phyloP scores from a whole-genome alignment of 23 tunicate genomes.

The Diplosoma virens region DNA sequence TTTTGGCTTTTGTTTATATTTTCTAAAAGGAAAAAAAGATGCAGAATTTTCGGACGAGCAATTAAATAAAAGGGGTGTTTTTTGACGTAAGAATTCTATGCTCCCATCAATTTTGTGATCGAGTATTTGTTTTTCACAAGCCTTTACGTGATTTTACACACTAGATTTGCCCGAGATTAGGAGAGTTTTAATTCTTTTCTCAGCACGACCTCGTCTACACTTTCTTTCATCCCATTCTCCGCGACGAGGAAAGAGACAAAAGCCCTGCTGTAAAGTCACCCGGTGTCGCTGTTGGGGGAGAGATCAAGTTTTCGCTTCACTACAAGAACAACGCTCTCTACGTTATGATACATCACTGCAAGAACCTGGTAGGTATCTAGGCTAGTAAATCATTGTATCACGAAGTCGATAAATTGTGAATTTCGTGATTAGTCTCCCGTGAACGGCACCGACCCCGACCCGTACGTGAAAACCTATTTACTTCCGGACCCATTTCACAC shows the following conservation, averaged over 20 bases:
- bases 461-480: constrained; percentile 93
- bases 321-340: constrained; percentile 89
- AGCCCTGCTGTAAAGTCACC: constrained; percentile 17
- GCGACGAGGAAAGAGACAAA: constrained; percentile 70
- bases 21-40: no score
- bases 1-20: no score
- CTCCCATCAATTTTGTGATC: no score
- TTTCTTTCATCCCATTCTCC: constrained; percentile 83
- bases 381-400: no score
- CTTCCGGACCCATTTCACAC: constrained; percentile 63
- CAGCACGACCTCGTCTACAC: constrained; percentile 94
- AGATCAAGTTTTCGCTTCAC: constrained; percentile 80
- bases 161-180: no score
- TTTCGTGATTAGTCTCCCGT: constrained; percentile 56
- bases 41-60: no score
- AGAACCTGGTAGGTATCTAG: constrained; percentile 62
- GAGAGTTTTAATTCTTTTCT: no score
- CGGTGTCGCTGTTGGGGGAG: constrained; percentile 50
- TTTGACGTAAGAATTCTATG: no score
- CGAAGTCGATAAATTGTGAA: no score
- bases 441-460: constrained; percentile 92
- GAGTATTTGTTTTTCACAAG: no score
- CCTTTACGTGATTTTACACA: no score
- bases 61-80: no score
- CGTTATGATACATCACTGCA: constrained; percentile 88